These are phyloP conservation scores for Kryptolebias ocellatus DNA, from an alignment of 2,797 vertebrate species.

Conservation along the genomic window DNA sequence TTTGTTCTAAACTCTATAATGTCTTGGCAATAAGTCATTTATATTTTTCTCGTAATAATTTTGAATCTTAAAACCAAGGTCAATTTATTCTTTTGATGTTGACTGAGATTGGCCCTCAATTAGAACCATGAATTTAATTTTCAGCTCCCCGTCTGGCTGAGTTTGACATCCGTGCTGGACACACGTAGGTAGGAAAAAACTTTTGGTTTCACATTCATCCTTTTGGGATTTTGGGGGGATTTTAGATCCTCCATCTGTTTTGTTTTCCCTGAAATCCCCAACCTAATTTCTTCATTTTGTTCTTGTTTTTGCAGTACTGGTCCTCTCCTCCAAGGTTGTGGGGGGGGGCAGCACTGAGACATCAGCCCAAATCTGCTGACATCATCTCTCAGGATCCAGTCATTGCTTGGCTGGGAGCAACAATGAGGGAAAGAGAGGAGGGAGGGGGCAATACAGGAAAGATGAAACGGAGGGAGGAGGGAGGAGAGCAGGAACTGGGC, in stretches of 20 bases:
- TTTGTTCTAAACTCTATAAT: no score
- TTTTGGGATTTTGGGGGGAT: neutral
- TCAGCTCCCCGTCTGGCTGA: no score
- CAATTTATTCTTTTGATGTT: no score
- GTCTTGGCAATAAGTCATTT: no score
- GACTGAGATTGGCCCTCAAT: no score
- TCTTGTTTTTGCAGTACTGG: constrained; percentile 78
- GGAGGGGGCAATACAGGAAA: constrained; percentile 39
- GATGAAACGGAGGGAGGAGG: constrained; percentile 25
- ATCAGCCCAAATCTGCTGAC: constrained; percentile 80
- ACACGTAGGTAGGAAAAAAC: no score
- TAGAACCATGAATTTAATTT: no score
- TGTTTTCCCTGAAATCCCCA: constrained; percentile 22
- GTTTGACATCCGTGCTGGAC: no score
- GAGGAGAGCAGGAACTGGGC: constrained; percentile 57
- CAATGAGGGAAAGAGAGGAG: neutral
- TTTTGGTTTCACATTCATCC: neutral
- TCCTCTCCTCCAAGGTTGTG: constrained; percentile 58
- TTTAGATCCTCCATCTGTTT: constrained; percentile 33
- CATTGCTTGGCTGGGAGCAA: constrained; percentile 61
- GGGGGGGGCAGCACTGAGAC: constrained; percentile 76
- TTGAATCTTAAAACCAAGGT: no score
- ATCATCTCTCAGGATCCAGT: constrained; percentile 82
- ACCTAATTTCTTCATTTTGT: constrained; percentile 8
- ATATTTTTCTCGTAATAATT: no score